Percentiles rank a stretch among this genome's conserved stretches.
Conservation (phyloP, 2,113 vertebrate species). For the Myanophis thanlyinensis region DNA sequence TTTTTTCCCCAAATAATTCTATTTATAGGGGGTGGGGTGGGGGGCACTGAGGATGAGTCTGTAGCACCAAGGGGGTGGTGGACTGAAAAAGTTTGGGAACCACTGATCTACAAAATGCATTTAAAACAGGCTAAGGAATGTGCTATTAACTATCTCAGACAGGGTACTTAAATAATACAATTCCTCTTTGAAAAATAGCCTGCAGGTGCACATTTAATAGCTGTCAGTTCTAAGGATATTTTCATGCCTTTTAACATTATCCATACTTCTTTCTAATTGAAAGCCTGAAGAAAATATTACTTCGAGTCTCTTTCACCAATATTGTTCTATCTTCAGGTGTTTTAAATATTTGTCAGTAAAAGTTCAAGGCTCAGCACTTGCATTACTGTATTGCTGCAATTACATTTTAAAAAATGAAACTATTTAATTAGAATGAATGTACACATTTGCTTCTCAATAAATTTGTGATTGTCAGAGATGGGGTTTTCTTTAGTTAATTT, state of each 20-base stretch:
- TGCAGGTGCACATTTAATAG: neutral
- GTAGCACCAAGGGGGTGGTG: no score
- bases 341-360: slow-evolving; percentile 29
- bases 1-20: no score
- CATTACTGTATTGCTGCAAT: slow-evolving; percentile 23
- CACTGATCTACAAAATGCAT: neutral
- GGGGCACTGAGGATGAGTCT: no score
- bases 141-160: neutral
- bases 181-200: slow-evolving; percentile 23
- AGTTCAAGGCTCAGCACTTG: slow-evolving; percentile 15
- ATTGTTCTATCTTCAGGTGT: slow-evolving; percentile 41
- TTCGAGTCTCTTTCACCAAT: slow-evolving; percentile 30
- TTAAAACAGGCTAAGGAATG: neutral
- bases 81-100: no score
- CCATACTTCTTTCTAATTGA: slow-evolving; percentile 44
- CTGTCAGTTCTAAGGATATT: slow-evolving; percentile 36
- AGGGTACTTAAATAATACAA: neutral
- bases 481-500: no score
- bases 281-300: slow-evolving; percentile 47
- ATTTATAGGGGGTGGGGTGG: no score
- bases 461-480: neutral
- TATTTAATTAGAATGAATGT: neutral
- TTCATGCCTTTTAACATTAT: slow-evolving; percentile 47
- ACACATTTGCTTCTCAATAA: neutral
- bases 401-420: neutral